A percentile compares a stretch with the other conserved stretches of the same genome.
These are phyloP conservation scores for Crypturellus tataupa DNA, from an alignment of 2,797 vertebrate species.

Conservation along the genomic window DNA sequence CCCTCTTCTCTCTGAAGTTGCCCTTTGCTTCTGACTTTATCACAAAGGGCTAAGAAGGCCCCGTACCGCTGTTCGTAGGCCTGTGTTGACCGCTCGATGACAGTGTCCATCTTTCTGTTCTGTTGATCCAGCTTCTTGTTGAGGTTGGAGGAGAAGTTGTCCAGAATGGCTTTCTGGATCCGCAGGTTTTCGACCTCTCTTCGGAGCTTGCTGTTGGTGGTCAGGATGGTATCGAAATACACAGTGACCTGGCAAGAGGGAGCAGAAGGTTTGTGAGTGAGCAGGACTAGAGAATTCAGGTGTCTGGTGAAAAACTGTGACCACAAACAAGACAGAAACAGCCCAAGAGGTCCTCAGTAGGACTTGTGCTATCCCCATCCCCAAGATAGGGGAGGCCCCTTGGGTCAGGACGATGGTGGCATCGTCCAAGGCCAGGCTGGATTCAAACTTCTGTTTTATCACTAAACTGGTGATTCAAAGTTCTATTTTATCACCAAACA, in stretches of 20 bases:
- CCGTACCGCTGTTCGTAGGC: conserved; percentile 69
- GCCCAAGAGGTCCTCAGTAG: not conserved
- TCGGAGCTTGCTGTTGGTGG: conserved; percentile 61
- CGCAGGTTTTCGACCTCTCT: conserved; percentile 66
- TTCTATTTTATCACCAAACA: not conserved
- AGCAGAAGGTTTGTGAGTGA: not conserved
- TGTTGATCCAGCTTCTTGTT: conserved; percentile 24
- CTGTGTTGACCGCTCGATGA: conserved; percentile 33
- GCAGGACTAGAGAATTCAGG: fast-evolving
- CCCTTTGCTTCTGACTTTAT: fast-evolving
- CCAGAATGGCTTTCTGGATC: conserved; percentile 63
- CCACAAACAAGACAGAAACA: not conserved
- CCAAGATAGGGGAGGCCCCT: not conserved
- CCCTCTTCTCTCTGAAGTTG: not conserved
- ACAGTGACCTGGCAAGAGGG: conserved; percentile 57
- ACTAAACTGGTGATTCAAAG: not conserved
- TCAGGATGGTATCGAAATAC: conserved; percentile 66
- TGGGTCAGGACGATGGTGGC: fast-evolving
- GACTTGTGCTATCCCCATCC: not conserved
- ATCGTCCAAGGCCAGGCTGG: not conserved
- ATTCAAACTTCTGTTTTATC: not conserved
- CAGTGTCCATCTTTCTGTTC: conserved; percentile 49
- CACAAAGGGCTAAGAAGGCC: not conserved
- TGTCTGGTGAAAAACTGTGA: not conserved
- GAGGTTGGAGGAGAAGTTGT: conserved; percentile 57